A percentile compares a stretch with the other conserved stretches of the same genome.
phyloP scores from a whole-genome alignment of 2,113 vertebrate genomes.

The Hyperopisus bebe region DNA sequence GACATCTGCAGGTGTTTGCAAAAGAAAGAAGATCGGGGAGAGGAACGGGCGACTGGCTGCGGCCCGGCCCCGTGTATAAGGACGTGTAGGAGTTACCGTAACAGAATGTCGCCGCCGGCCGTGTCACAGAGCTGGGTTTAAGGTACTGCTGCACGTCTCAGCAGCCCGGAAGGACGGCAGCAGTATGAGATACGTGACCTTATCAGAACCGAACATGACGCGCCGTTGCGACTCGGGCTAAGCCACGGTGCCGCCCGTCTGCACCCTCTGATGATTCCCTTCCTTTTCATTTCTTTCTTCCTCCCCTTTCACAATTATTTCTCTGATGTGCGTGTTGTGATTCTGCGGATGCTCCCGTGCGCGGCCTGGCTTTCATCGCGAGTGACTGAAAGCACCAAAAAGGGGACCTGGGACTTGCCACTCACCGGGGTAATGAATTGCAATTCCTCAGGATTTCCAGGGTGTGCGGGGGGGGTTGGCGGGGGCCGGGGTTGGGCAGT shows the following conservation, averaged over 20 bases:
- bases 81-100: neutral
- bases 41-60: neutral
- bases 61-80: neutral
- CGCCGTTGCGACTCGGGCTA: constrained; percentile 53
- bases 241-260: constrained; percentile 75
- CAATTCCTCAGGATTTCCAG: constrained; percentile 76
- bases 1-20: neutral
- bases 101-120: neutral
- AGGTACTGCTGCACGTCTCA: neutral
- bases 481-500: constrained; percentile 42
- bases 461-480: neutral
- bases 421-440: constrained; percentile 68
- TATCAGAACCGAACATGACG: constrained; percentile 43
- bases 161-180: neutral
- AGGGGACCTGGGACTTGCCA: constrained; percentile 75
- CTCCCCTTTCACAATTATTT: constrained; percentile 33
- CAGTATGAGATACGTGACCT: neutral
- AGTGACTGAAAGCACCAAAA: constrained; percentile 80
- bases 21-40: neutral
- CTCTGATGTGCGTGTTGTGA: constrained; percentile 61
- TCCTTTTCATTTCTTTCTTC: constrained; percentile 36
- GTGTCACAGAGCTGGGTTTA: neutral
- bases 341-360: constrained; percentile 76
- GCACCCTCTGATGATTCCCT: constrained; percentile 61
- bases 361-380: constrained; percentile 64